Conservation (phyloP, 2,888 invertebrate genomes). For the Sinopyrophorus schimmeli region DNA sequence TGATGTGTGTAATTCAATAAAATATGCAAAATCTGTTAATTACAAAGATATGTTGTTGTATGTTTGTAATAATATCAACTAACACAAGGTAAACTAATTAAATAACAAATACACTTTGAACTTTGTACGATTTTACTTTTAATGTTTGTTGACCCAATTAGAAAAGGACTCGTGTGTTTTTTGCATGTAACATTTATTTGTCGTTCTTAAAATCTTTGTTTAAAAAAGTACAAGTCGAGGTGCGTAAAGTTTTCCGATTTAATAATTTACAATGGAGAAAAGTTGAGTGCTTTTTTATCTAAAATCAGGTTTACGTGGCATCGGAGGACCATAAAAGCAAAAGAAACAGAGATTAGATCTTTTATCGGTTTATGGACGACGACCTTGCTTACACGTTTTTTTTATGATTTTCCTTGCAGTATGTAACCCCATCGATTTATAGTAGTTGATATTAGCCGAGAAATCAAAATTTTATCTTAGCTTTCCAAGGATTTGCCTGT, state of each 20-base stretch:
- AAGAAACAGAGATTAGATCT: conserved; percentile 13
- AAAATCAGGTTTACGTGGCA: conserved; percentile 12
- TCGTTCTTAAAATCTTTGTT: not conserved
- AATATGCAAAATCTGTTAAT: conserved; percentile 2
- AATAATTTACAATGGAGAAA: conserved; percentile 10
- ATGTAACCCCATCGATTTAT: no score
- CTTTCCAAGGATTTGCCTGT: no score
- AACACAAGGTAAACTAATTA: not conserved
- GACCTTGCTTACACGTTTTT: no score
- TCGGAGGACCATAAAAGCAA: conserved; percentile 15
- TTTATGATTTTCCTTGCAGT: no score
- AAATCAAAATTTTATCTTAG: no score
- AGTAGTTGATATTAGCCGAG: no score
- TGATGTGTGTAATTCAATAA: not conserved
- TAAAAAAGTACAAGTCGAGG: conserved; percentile 5
- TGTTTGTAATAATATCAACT: not conserved
- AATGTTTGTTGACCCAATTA: no score
- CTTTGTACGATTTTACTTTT: no score
- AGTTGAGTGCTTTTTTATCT: conserved; percentile 13
- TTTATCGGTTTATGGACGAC: conserved; percentile 11
- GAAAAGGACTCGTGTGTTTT: no score
- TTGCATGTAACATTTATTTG: no score
- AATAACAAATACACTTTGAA: no score
- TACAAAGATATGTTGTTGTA: not conserved
- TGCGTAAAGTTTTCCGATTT: conserved; percentile 4